These are phyloP conservation scores for Lasiommata megera DNA, from an alignment of 2,888 invertebrate genomes.

Conservation along the genomic window DNA sequence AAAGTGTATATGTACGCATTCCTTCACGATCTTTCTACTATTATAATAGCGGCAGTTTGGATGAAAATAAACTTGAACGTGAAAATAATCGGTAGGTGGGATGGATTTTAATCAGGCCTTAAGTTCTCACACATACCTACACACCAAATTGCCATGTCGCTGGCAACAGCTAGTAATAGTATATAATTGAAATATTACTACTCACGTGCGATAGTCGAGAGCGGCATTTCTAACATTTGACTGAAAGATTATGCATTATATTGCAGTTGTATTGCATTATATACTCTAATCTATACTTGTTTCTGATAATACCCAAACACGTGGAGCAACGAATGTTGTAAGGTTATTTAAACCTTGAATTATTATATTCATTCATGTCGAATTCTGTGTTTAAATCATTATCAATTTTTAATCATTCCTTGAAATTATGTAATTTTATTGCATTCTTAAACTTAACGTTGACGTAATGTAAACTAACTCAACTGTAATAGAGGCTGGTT, in stretches of 20 bases:
- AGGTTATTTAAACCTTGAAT: slow-evolving; percentile 9
- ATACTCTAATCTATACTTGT: slow-evolving; percentile 21
- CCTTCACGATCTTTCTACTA: no score
- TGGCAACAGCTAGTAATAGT: no score
- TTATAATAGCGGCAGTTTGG: no score
- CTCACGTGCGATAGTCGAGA: slow-evolving; percentile 27
- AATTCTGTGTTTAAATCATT: not conserved
- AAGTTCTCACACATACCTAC: no score
- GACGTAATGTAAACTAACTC: no score
- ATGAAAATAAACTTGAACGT: no score
- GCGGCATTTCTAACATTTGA: slow-evolving; percentile 30
- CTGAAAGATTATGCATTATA: slow-evolving; percentile 27
- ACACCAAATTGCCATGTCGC: no score
- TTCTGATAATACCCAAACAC: slow-evolving; percentile 10
- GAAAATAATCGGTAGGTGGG: no score
- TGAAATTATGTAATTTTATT: not conserved
- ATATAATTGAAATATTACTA: not conserved
- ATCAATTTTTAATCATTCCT: not conserved
- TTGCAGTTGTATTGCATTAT: slow-evolving; percentile 27
- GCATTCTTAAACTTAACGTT: not conserved
- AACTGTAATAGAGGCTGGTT: no score
- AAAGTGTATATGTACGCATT: no score
- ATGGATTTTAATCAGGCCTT: no score
- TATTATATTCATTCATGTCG: not conserved
- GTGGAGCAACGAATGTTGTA: not conserved